Evolutionary conservation across 1,140 invertebrate species (phyloP).

Genomic region (Drosophila subpulchrella): DNA sequence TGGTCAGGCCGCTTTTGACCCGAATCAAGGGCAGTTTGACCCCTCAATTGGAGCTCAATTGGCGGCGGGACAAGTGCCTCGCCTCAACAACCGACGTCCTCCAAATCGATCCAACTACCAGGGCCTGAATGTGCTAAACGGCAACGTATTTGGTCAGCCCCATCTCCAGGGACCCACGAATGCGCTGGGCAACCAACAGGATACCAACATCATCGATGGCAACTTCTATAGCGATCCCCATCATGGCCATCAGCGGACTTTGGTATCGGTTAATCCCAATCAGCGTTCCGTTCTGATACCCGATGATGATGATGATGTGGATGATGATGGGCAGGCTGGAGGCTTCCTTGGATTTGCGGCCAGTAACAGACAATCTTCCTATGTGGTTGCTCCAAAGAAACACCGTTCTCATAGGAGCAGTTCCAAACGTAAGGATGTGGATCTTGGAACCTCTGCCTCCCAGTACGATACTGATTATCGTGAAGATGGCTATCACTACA

Average conservation of each 20-base stretch:
- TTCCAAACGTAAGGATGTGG: constrained; percentile 1
- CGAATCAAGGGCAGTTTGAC: constrained; percentile 21
- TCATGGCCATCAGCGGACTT: constrained; percentile 21
- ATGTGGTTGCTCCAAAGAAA: constrained; percentile 35
- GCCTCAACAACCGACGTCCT: constrained; percentile 34
- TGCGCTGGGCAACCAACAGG: constrained; percentile 62
- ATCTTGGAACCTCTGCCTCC: constrained; percentile 40
- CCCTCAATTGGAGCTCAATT: constrained; percentile 33
- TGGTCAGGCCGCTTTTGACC: constrained; percentile 14
- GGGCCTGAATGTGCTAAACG: constrained; percentile 63
- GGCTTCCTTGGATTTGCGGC: constrained; percentile 52
- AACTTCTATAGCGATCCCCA: constrained; percentile 62
- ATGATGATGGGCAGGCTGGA: constrained; percentile 41
- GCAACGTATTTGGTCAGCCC: constrained; percentile 66
- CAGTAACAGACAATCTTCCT: constrained; percentile 32
- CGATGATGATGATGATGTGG: constrained; percentile 54
- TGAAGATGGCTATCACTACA: constrained; percentile 69
- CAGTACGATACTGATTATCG: constrained; percentile 57
- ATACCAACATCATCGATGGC: constrained; percentile 71
- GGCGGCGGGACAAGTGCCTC: constrained; percentile 24
- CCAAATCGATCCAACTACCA: constrained; percentile 70
- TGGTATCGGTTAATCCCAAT: constrained; percentile 47
- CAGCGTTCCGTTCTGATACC: constrained; percentile 40
- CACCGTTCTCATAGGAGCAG: constrained; percentile 10
- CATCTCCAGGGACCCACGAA: constrained; percentile 53